A percentile compares a stretch with the other conserved stretches of the same genome.
Conservation (phyloP, 2,797 vertebrate species). For the Poeciliopsis infans region DNA sequence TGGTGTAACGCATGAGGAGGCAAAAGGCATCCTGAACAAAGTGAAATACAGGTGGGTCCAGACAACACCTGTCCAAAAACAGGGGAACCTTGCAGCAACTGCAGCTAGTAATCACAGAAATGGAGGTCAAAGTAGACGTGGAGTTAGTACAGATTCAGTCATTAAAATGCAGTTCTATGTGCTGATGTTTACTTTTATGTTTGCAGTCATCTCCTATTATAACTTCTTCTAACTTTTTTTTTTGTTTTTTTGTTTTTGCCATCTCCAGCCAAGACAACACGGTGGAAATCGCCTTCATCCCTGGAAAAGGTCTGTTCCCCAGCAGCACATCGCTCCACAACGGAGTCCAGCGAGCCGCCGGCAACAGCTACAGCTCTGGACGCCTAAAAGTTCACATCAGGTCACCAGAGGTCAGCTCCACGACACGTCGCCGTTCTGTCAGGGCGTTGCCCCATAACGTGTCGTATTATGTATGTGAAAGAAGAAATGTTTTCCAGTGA, state of each 20-base stretch:
- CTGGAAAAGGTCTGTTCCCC: constrained; percentile 83
- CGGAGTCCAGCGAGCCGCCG: constrained; percentile 75
- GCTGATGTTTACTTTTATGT: neutral
- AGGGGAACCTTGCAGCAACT: neutral
- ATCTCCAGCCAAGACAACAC: constrained; percentile 80
- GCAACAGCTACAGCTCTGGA: constrained; percentile 80
- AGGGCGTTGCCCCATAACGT: neutral
- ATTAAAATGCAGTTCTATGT: neutral
- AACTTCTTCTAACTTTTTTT: neutral
- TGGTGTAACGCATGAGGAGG: constrained; percentile 89
- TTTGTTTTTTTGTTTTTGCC: neutral
- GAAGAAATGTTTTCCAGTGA: neutral
- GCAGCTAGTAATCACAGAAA: neutral
- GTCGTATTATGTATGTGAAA: neutral
- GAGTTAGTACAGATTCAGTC: neutral
- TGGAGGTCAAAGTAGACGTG: neutral
- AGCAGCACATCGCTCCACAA: constrained; percentile 80
- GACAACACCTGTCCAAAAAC: neutral
- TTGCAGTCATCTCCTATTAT: neutral
- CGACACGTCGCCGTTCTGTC: neutral
- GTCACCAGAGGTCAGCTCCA: constrained; percentile 84
- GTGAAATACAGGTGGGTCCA: constrained; percentile 83
- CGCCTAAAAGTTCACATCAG: constrained; percentile 86
- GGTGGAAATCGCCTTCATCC: constrained; percentile 90
- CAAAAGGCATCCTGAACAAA: constrained; percentile 86